Conservation (phyloP, 2,113 vertebrate genomes). For the Chloropsis cyanopogon region DNA sequence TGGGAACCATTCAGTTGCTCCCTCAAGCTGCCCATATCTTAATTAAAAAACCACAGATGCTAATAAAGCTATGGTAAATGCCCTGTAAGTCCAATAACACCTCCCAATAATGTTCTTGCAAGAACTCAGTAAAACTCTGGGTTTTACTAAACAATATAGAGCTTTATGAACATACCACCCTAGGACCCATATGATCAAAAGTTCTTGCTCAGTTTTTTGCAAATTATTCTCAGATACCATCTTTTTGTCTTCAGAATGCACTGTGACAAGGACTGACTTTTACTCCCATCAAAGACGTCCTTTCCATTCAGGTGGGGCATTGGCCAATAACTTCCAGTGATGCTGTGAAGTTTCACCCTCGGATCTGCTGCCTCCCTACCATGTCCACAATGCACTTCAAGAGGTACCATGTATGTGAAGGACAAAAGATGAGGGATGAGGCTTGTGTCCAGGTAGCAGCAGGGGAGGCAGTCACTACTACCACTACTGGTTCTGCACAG, state of each 20-base stretch:
- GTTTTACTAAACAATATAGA: not conserved
- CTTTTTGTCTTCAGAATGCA: not conserved
- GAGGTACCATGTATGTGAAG: rapidly evolving
- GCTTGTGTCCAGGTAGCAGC: not conserved
- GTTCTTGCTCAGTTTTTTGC: not conserved
- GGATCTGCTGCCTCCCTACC: not conserved
- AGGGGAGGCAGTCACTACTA: not conserved
- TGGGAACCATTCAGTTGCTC: conserved; percentile 2
- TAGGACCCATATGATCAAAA: not conserved
- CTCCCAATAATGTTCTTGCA: not conserved
- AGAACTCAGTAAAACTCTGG: not conserved
- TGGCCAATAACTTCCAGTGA: not conserved
- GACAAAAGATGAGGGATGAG: not conserved
- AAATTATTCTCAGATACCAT: not conserved
- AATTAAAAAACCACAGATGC: conserved; percentile 38
- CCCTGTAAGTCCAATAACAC: not conserved
- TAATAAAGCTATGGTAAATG: conserved; percentile 15
- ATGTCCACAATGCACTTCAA: not conserved
- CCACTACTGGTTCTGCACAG: not conserved
- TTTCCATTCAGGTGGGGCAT: not conserved
- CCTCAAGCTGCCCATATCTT: not conserved
- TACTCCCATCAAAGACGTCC: not conserved
- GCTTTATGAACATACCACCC: not conserved
- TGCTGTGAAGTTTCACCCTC: not conserved
- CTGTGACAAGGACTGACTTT: not conserved